Evolutionary conservation across 1,140 invertebrate species (phyloP).

Genomic region (Popillia japonica): DNA sequence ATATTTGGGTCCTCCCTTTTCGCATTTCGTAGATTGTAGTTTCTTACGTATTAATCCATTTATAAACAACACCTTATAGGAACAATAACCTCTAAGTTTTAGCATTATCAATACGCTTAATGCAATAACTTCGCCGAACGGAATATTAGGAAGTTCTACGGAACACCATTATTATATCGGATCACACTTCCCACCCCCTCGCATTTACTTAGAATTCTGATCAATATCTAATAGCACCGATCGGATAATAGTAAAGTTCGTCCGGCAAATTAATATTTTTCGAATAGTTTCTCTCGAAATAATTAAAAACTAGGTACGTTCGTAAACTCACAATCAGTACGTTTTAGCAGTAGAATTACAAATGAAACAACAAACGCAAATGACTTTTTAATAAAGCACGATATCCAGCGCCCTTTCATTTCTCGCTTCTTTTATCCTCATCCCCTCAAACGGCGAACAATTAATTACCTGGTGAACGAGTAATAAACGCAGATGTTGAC

Average conservation of each 20-base stretch:
- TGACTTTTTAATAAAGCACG: neutral
- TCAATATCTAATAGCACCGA: too few species aligned
- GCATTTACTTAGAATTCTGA: too few species aligned
- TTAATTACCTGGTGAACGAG: slow-evolving; percentile 4
- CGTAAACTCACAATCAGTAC: too few species aligned
- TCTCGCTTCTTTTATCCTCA: neutral
- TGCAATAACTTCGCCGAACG: neutral
- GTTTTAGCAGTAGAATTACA: neutral
- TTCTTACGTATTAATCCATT: too few species aligned
- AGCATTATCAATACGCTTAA: neutral
- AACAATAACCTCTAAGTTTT: neutral
- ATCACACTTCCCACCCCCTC: too few species aligned
- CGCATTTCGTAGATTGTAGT: too few species aligned
- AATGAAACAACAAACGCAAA: neutral
- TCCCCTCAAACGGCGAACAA: neutral
- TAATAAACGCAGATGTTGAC: slow-evolving; percentile 29
- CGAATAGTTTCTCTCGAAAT: too few species aligned
- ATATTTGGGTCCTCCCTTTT: too few species aligned
- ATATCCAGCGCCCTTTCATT: neutral
- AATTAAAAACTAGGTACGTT: too few species aligned
- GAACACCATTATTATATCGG: neutral
- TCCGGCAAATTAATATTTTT: too few species aligned
- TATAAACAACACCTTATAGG: too few species aligned
- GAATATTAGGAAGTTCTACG: neutral
- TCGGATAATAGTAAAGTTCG: too few species aligned